These are phyloP conservation scores for Corbicula japonica DNA, from an alignment of 2,888 invertebrate genomes.

Conservation along the genomic window DNA sequence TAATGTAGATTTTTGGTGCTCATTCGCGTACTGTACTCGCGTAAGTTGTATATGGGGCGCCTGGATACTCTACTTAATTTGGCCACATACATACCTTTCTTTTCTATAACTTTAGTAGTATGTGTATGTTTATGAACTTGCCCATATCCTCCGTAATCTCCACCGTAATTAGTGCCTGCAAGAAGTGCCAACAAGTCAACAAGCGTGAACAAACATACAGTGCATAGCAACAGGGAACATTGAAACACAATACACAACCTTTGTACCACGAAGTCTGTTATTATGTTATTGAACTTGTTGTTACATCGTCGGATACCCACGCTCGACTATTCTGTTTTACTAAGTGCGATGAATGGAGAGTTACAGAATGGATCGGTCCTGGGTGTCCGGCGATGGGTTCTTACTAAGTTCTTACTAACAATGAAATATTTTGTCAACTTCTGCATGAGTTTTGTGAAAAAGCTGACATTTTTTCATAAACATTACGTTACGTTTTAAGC, in stretches of 20 bases:
- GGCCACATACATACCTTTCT: slow-evolving; percentile 44
- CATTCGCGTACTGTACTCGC: no score
- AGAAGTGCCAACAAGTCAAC: neutral
- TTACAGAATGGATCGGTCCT: no score
- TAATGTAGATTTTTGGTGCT: no score
- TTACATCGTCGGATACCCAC: neutral
- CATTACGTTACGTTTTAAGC: no score
- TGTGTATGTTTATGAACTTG: slow-evolving; percentile 44
- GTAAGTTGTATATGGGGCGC: no score
- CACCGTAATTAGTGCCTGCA: neutral
- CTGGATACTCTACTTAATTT: neutral
- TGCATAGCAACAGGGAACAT: neutral
- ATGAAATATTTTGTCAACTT: no score
- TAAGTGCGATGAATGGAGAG: neutral
- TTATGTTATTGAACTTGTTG: neutral
- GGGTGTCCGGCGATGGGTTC: no score
- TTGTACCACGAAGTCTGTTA: neutral
- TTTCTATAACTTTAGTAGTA: slow-evolving; percentile 52
- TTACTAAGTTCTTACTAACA: no score
- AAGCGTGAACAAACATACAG: neutral
- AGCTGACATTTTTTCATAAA: no score
- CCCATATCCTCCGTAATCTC: slow-evolving; percentile 13
- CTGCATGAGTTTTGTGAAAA: no score
- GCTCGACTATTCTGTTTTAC: neutral
- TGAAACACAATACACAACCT: neutral